Percentiles rank a stretch among this genome's conserved stretches.
Evolutionary conservation across 2,888 invertebrate species (phyloP).

Genomic region (Apodemia duryi): DNA sequence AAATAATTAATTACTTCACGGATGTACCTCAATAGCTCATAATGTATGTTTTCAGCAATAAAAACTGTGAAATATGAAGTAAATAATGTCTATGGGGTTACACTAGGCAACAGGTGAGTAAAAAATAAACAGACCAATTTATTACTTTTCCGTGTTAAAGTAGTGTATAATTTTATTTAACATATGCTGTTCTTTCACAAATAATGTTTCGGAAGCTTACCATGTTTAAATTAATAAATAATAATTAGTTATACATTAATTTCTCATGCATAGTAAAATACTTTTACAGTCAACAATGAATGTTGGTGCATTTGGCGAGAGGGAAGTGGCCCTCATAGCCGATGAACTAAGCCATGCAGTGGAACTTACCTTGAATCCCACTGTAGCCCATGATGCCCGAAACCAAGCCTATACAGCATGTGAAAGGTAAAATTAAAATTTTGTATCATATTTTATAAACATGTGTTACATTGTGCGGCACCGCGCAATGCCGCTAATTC

Average conservation of each 20-base stretch:
- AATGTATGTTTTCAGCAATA: background rate
- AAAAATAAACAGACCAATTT: background rate
- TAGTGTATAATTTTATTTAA: too few species aligned
- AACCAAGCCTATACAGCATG: slow-evolving; percentile 91
- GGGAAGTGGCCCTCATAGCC: slow-evolving; percentile 83
- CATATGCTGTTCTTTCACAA: too few species aligned
- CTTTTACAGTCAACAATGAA: slow-evolving; percentile 51
- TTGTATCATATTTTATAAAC: too few species aligned
- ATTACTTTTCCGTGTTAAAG: background rate
- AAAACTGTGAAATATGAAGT: slow-evolving; percentile 5
- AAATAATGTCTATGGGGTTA: background rate
- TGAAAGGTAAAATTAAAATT: slow-evolving; percentile 71
- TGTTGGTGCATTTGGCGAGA: slow-evolving; percentile 46
- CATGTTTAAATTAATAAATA: too few species aligned
- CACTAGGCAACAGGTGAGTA: slow-evolving; percentile 8
- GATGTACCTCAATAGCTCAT: background rate
- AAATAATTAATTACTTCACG: background rate
- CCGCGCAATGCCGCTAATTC: too few species aligned
- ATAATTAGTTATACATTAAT: background rate
- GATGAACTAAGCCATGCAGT: slow-evolving; percentile 89
- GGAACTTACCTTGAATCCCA: slow-evolving; percentile 90
- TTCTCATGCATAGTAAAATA: background rate
- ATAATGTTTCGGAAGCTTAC: too few species aligned
- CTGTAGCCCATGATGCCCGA: slow-evolving; percentile 86
- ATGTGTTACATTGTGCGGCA: too few species aligned